phyloP scores from a whole-genome alignment of 2,797 vertebrate species.

The Pagetopsis macropterus region DNA sequence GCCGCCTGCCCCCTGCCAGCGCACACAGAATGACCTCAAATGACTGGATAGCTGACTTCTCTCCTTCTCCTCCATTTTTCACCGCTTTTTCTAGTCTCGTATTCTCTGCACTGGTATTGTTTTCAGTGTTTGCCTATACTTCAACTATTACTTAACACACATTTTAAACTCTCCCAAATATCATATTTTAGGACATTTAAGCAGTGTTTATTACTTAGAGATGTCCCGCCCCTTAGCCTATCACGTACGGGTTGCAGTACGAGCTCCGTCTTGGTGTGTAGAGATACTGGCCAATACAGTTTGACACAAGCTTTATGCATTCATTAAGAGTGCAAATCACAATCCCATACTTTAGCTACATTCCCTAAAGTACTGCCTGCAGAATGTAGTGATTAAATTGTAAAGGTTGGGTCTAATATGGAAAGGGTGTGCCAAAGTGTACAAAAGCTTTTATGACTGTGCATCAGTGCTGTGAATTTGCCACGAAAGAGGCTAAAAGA shows the following conservation, averaged over 20 bases:
- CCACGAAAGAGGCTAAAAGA: conserved; percentile 44
- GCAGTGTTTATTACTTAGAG: background rate
- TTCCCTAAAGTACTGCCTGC: conserved; percentile 8
- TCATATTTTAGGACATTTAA: background rate
- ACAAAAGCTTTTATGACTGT: conserved; percentile 42
- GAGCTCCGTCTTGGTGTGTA: background rate
- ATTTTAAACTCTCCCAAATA: background rate
- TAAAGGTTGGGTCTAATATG: conserved; percentile 17
- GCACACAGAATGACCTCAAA: conserved; percentile 7
- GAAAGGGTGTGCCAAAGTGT: conserved; percentile 2
- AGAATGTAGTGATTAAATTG: conserved; percentile 18
- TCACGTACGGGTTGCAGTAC: no score
- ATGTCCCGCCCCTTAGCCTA: no score
- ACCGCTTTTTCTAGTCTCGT: background rate
- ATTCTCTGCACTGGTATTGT: background rate
- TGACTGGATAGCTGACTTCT: background rate
- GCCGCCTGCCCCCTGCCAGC: conserved; percentile 28
- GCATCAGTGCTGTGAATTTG: conserved; percentile 24
- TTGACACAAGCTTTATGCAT: background rate
- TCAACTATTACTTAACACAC: background rate
- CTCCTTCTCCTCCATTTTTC: background rate
- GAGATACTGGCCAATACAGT: background rate
- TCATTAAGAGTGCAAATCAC: conserved; percentile 11
- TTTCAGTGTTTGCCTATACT: background rate
- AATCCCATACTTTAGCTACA: background rate